A percentile compares a stretch with the other conserved stretches of the same genome.
Evolutionary conservation across 2,797 vertebrate species (phyloP).

Genomic region (Neostethus bicornis): DNA sequence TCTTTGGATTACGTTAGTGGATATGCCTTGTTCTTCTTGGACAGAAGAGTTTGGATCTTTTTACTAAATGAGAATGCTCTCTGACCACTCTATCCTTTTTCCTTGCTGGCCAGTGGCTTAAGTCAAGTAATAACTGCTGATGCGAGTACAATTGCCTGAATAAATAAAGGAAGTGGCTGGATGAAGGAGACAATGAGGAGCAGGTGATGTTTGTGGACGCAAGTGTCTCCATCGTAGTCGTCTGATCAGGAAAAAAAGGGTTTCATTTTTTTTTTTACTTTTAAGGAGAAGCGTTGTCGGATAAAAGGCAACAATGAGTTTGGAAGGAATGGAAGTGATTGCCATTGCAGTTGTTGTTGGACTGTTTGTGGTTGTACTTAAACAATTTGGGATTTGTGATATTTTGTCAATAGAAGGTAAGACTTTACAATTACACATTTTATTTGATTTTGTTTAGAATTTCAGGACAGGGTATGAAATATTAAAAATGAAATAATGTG

Average conservation of each 20-base stretch:
- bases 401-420: constrained; percentile 92
- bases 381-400: constrained; percentile 94
- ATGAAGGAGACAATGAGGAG: constrained; percentile 31
- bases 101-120: constrained; percentile 30
- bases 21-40: constrained; percentile 6
- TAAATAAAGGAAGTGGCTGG: constrained; percentile 27
- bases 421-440: constrained; percentile 24
- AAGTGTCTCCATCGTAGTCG: constrained; percentile 10
- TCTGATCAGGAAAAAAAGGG: constrained; percentile 1
- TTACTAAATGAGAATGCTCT: constrained; percentile 29
- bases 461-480: not conserved
- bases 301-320: constrained; percentile 74
- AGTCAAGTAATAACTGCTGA: constrained; percentile 47
- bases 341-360: constrained; percentile 88
- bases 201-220: constrained; percentile 25
- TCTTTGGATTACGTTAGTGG: constrained; percentile 29
- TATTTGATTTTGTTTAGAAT: not conserved
- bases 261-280: constrained; percentile 12
- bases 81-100: constrained; percentile 10
- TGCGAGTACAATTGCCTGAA: constrained; percentile 26
- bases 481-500: not conserved
- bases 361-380: constrained; percentile 90
- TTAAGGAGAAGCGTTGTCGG: constrained; percentile 16
- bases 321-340: constrained; percentile 92
- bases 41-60: constrained; percentile 26